Evolutionary conservation across 2,797 vertebrate species (phyloP), one percentile per base, ranked within the genome.

Genomic region (Helostoma temminkii): DNA sequence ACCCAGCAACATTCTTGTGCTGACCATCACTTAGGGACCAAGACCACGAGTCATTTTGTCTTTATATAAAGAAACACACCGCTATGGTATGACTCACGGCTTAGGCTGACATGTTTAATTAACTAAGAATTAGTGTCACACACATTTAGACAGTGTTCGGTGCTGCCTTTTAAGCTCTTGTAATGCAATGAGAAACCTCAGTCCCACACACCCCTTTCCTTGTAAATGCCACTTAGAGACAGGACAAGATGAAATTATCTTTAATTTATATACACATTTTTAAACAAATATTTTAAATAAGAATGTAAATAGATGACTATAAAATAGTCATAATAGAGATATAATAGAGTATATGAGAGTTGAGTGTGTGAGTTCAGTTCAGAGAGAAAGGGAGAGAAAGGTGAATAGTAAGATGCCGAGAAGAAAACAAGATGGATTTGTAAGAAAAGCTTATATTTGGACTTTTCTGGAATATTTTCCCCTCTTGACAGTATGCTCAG

Each of bases 141-240:
- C 60, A 80, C 78, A 81, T 83, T 72, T 77, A 83, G 78, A 89
- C 72, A 76, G 91, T 92, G 91, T 93, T 92, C 62, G 91, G 92
- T 93, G 93, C 93, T 94, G 92, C 91, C 93, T 90, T 87, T 83
- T 85, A 90, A 89, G 90, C 91, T 89, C 85, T 89, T 91, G 85
- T 88, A 90, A 91, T 90, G 87, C 93, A 94, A 92, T 91, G 91
- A 92, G 78, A 91, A 93, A 95, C 94, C 94, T 95, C 93, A 94
- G 85, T 93, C 91, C 94, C 91, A 83, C 65, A 36, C 69, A 87
- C 91, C 91, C 89, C 88, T 89, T 86, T 88, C 91, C 89, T 91
- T 90, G 87, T 89, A 91, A 91, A 94, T 92, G 92, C 92, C 93
- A 94, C 93, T 94, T 93, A 91, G 88, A 88, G 74, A 86, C 86